Base-by-base conservation (phyloP, 2,888 invertebrate species). In the Calameuta idolon region DNA sequence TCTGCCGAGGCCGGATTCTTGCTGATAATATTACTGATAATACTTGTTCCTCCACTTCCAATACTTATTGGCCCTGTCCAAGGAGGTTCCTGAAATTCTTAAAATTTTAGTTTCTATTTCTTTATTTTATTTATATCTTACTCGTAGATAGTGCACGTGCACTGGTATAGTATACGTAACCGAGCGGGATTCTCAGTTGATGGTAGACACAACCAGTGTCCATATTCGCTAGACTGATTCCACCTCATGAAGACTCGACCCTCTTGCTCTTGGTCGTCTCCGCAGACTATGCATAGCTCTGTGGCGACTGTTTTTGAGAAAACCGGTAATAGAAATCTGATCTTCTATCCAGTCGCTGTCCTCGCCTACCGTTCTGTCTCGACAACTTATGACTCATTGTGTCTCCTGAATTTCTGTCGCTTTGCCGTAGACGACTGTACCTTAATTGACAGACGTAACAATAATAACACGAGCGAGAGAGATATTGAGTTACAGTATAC, bases 281-380 rank as follows among this genome's bases (percentile, higher is more conserved):
- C n/a, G 30, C 12, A 15, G 35, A 31, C 69, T 74, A 34, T 33
- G 75, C 76, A 12, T 15, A 34, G 77, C 78, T n/a, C 77, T 68
- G 77, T 71, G 31, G 35, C 73, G 73, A 73, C 68, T 77, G 82
- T 79, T 85, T 82, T 83, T 82, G 81, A 81, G 85, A 85, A 85
- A 79, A 84, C 80, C 83, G 82, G 82, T 81, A 81, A 80, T 79
- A 80, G 84, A 87, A 88, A 88, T 84, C 79, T 82, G 86, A 88
- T 87, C 85, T 83, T 69, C 33, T 23, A 23, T 34, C 33, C 71
- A 31, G 71, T 31, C 31, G 71, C 31, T 31, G 33, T 23, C 34
- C 71, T 71, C 71, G 71, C 71, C 34, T 71, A 31, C 33, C 71
- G 33, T 31, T 71, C 34, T 34, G 33, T 71, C 71, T 33, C 34